Evolutionary conservation across 1,140 invertebrate genomes (phyloP).

Genomic region (Bombyx mandarina): DNA sequence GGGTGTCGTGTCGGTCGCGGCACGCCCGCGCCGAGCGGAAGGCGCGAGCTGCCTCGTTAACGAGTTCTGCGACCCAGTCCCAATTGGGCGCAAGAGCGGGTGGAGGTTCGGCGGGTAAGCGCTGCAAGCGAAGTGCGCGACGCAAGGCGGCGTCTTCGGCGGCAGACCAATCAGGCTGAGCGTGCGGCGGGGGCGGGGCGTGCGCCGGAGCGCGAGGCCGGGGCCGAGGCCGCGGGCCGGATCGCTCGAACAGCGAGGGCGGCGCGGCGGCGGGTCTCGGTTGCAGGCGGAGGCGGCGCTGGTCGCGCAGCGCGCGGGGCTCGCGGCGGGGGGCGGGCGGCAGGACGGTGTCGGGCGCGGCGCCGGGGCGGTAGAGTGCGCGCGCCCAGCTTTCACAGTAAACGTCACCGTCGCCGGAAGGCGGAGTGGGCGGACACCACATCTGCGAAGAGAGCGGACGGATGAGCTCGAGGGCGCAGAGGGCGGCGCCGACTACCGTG

Average conservation of each 20-base stretch:
- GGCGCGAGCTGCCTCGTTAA: slow-evolving; percentile 89
- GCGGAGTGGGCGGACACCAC: slow-evolving; percentile 96
- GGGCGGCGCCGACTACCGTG: slow-evolving; percentile 81
- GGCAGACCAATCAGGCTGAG: slow-evolving; percentile 87
- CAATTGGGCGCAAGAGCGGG: slow-evolving; percentile 91
- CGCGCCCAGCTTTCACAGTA: slow-evolving; percentile 89
- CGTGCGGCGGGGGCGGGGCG: slow-evolving; percentile 29
- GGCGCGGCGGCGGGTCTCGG: slow-evolving; percentile 72
- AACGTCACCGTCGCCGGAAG: slow-evolving; percentile 90
- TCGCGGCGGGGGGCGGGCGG: slow-evolving; percentile 67
- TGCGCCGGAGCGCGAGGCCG: slow-evolving; percentile 26
- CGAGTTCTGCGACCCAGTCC: slow-evolving; percentile 94
- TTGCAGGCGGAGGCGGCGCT: slow-evolving; percentile 74
- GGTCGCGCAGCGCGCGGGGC: slow-evolving; percentile 17
- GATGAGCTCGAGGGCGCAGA: slow-evolving; percentile 80
- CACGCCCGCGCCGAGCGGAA: slow-evolving; percentile 94
- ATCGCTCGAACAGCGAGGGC: slow-evolving; percentile 74
- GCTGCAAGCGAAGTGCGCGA: slow-evolving; percentile 86
- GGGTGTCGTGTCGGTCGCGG: slow-evolving; percentile 87
- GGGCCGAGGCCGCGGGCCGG: slow-evolving; percentile 73
- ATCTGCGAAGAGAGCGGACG: slow-evolving; percentile 74
- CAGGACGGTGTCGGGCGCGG: slow-evolving; percentile 88
- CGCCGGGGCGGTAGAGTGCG: slow-evolving; percentile 87
- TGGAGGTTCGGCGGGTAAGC: slow-evolving; percentile 33
- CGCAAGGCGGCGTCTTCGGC: slow-evolving; percentile 91